phyloP scores from a whole-genome alignment of 2,113 vertebrate genomes.

The Bagarius yarrelli region DNA sequence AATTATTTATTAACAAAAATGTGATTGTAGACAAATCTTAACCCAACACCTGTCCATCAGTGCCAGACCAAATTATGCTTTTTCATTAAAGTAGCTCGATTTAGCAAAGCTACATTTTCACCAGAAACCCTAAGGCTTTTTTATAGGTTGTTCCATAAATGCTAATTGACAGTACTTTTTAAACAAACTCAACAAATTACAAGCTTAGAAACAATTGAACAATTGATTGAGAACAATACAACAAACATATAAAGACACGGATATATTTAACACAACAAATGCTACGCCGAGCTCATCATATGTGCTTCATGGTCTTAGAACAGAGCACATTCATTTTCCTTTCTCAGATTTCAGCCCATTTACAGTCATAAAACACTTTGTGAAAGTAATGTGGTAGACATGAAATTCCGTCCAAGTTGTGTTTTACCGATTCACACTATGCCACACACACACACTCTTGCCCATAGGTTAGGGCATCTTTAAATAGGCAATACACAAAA shows the following conservation, averaged over 20 bases:
- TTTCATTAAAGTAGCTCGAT: not conserved
- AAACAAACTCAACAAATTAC: not conserved
- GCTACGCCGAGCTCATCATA: not conserved
- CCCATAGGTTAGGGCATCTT: not conserved
- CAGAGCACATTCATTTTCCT: slow-evolving; percentile 6
- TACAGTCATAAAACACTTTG: slow-evolving; percentile 11
- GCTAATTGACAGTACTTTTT: not conserved
- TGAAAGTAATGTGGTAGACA: slow-evolving; percentile 4
- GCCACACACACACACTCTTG: slow-evolving; percentile 38
- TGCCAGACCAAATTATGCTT: not conserved
- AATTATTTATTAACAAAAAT: not conserved
- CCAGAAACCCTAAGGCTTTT: slow-evolving; percentile 9
- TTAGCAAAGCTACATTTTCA: slow-evolving; percentile 7
- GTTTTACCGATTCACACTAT: not conserved
- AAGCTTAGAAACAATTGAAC: slow-evolving; percentile 14
- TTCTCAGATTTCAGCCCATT: slow-evolving; percentile 4
- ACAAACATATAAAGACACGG: not conserved
- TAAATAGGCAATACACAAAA: slow-evolving; percentile 33
- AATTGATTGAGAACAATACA: slow-evolving; percentile 5
- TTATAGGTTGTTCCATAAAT: not conserved
- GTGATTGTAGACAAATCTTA: not conserved
- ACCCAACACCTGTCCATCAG: not conserved
- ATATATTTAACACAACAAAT: slow-evolving; percentile 18
- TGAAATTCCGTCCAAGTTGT: slow-evolving; percentile 13
- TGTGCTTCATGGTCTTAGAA: slow-evolving; percentile 2